Conservation (phyloP, 2,113 vertebrate species). For the Lutjanus erythropterus region DNA sequence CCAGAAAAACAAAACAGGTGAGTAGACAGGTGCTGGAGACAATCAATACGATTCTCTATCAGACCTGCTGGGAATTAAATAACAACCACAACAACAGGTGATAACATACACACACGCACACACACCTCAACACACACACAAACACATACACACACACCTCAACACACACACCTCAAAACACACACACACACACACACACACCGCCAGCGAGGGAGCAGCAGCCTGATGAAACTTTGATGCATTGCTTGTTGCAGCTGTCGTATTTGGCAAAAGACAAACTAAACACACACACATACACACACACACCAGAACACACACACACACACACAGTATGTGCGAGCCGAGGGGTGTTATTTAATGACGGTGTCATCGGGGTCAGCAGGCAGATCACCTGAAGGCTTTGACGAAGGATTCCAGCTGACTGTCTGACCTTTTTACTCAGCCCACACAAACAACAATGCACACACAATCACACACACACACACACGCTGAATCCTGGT, state of each 20-base stretch:
- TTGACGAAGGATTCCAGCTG: slow-evolving; percentile 40
- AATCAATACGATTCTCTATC: not conserved
- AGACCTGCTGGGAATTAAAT: slow-evolving; percentile 17
- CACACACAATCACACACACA: slow-evolving; percentile 25
- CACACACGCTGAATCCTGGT: not conserved
- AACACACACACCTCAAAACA: slow-evolving; percentile 27
- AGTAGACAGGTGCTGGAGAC: not conserved
- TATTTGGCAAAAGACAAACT: slow-evolving; percentile 10
- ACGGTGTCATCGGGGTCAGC: slow-evolving; percentile 18
- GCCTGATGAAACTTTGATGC: slow-evolving; percentile 1
- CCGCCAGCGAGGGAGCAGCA: not conserved
- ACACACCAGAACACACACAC: slow-evolving; percentile 2
- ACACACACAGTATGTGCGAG: slow-evolving; percentile 11
- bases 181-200: slow-evolving; percentile 6
- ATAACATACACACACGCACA: slow-evolving; percentile 6
- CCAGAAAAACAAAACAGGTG: not conserved
- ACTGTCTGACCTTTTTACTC: slow-evolving; percentile 58
- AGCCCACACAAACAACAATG: not conserved
- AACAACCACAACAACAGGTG: slow-evolving; percentile 1
- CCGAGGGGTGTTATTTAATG: slow-evolving; percentile 41
- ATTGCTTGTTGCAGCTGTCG: slow-evolving; percentile 30
- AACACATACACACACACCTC: slow-evolving; percentile 3
- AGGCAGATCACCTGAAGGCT: slow-evolving; percentile 37
- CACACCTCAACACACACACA: slow-evolving; percentile 2
- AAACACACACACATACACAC: not conserved